Conservation (phyloP, 2,797 vertebrate genomes). For the Rhadinocentrus ornatus region DNA sequence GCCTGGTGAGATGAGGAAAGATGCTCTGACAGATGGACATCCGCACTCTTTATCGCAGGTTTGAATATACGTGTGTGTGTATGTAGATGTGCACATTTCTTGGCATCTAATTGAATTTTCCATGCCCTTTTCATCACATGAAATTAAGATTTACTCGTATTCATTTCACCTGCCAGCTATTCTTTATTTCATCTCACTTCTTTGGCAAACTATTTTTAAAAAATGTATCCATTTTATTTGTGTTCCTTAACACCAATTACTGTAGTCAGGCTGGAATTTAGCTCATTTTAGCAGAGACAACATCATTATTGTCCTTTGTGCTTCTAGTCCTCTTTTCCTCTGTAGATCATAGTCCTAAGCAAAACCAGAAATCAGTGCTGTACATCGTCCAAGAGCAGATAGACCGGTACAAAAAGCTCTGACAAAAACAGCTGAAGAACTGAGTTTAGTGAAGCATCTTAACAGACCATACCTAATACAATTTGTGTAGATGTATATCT, state of each 20-base stretch:
- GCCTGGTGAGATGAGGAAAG: conserved; percentile 68
- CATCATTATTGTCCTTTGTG: not conserved
- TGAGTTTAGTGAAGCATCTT: conserved; percentile 25
- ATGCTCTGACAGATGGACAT: conserved; percentile 69
- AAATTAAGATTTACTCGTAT: conserved; percentile 26
- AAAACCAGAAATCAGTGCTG: conserved; percentile 61
- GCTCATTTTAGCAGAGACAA: not conserved
- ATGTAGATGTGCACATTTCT: conserved; percentile 20
- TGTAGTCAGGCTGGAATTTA: not conserved
- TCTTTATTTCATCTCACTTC: not conserved
- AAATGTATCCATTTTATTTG: not conserved
- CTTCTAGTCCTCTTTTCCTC: conserved; percentile 22
- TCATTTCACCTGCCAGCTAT: conserved; percentile 4
- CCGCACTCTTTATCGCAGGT: conserved; percentile 79
- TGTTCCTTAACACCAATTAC: conserved; percentile 9
- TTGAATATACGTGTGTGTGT: conserved; percentile 29
- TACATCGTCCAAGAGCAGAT: conserved; percentile 34
- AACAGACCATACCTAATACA: conserved; percentile 16
- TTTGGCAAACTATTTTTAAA: not conserved
- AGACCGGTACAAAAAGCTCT: conserved; percentile 33
- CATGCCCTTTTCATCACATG: conserved; percentile 38
- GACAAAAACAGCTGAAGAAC: conserved; percentile 30
- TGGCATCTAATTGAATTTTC: conserved; percentile 40
- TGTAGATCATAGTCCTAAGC: conserved; percentile 44
- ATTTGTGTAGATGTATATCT: conserved; percentile 21